Evolutionary conservation across 2,113 vertebrate genomes (phyloP), one percentile per base, ranked within the genome.

Genomic region (Prunella fulvescens): DNA sequence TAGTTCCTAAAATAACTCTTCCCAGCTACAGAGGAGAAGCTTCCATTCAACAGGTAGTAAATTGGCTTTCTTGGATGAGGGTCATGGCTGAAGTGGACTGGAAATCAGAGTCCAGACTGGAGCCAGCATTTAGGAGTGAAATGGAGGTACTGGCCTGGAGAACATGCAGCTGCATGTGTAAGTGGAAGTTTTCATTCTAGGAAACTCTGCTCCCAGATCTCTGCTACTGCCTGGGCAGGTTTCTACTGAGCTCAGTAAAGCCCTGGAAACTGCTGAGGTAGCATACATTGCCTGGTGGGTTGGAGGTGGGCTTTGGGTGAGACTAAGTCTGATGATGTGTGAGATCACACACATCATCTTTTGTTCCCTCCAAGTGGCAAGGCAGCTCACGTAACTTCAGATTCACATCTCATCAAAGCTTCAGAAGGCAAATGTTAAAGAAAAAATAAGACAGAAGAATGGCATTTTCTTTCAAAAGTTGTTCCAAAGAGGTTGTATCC

Each of bases 161-260:
- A 77, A 56, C 0, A 3, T 24, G 20, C n/a, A 13, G 80, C 57
- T 61, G 31, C 31, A n/a, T 0, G 0, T 1, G 0, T 47, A 35
- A 77, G 51, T 73, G 56, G 35, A 67, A 72, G 39, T 66, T 80
- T 65, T 73, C 56, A 20, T 26, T 23, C 29, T 51, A 83, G 40
- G 60, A 31, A 84, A 40, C 64, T 66, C 64, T 66, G 64, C 48
- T 60, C 48, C 76, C 79, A 80, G 40, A 81, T 74, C 54, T 57
- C 58, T 80, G 76, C 73, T 86, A 5, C 61, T 58, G 79, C 51
- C 7, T 28, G 47, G 67, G 56, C 70, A 73, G 71, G 61, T 76
- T 86, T 86, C 58, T 58, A 0, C 51, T 62, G 88, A 42, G 83
- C 54, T 81, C 64, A 62, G 15, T 6, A 48, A 67, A 78, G 42